A percentile compares a stretch with the other conserved stretches of the same genome.
These are phyloP conservation scores for Ennomos quercinarius DNA, from an alignment of 2,888 invertebrate species.

Conservation along the genomic window DNA sequence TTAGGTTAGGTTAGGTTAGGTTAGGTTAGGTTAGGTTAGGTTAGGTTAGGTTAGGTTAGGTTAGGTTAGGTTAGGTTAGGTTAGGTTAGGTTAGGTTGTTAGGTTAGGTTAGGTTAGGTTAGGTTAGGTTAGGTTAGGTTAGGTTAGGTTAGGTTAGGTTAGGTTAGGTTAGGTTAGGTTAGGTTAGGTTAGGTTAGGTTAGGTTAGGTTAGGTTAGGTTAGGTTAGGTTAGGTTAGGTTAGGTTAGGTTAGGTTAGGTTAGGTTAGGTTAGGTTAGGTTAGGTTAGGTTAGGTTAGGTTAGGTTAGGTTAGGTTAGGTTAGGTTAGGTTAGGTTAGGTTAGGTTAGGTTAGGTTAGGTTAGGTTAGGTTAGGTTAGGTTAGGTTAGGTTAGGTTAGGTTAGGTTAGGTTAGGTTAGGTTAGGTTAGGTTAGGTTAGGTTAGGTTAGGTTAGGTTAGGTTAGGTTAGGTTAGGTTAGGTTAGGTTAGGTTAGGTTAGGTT, in stretches of 20 bases:
- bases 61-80: slow-evolving; percentile 9
- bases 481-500: slow-evolving; percentile 9
- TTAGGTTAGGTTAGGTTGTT: too few relatives aligned
- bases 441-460: slow-evolving; percentile 10
- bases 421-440: slow-evolving; percentile 10
- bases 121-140: slow-evolving; percentile 8
- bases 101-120: slow-evolving; percentile 9
- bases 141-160: slow-evolving; percentile 7
- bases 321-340: slow-evolving; percentile 7
- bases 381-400: slow-evolving; percentile 10
- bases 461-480: slow-evolving; percentile 10
- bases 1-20: slow-evolving; percentile 9
- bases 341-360: slow-evolving; percentile 9
- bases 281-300: slow-evolving; percentile 9
- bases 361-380: slow-evolving; percentile 9
- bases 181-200: slow-evolving; percentile 9
- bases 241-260: slow-evolving; percentile 5
- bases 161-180: slow-evolving; percentile 9
- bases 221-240: slow-evolving; percentile 9
- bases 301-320: slow-evolving; percentile 5
- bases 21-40: slow-evolving; percentile 9
- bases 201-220: slow-evolving; percentile 7
- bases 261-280: slow-evolving; percentile 9
- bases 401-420: slow-evolving; percentile 4
- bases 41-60: slow-evolving; percentile 7